phyloP scores from a whole-genome alignment of 2,888 invertebrate species.

The Neuroscelio doddi region DNA sequence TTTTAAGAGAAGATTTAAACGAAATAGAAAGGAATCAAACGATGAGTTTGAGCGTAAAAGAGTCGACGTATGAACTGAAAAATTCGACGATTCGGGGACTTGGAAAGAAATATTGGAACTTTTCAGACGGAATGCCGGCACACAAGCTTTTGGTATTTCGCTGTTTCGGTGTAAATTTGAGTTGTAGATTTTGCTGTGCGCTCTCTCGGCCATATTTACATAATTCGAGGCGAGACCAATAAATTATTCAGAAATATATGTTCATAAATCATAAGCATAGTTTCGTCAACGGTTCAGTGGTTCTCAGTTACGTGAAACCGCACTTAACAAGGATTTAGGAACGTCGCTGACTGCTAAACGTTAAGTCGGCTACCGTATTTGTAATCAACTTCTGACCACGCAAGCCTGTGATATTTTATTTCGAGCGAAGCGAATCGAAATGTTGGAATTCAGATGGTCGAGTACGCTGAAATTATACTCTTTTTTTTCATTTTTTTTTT shows the following conservation, averaged over 20 bases:
- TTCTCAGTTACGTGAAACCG: constrained; percentile 14
- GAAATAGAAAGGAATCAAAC: constrained; percentile 5
- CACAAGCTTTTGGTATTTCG: constrained; percentile 40
- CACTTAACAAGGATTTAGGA: constrained; percentile 4
- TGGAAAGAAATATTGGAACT: constrained; percentile 34
- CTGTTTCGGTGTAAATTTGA: constrained; percentile 47
- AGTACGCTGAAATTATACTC: not conserved
- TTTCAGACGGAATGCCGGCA: constrained; percentile 19
- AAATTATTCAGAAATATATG: constrained; percentile 46
- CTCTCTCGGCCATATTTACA: constrained; percentile 38
- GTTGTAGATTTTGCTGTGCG: constrained; percentile 37
- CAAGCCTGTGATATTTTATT: constrained; percentile 6
- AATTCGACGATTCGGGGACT: constrained; percentile 19
- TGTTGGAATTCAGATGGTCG: constrained; percentile 1
- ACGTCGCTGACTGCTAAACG: constrained; percentile 3
- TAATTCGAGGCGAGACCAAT: constrained; percentile 46
- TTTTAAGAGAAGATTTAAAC: not conserved
- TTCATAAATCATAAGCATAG: constrained; percentile 43
- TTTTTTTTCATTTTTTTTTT: not conserved
- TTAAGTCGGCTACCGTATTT: constrained; percentile 9
- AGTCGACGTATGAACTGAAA: constrained; percentile 29
- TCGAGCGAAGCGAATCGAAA: constrained; percentile 4
- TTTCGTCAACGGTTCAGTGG: constrained; percentile 43
- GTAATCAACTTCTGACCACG: constrained; percentile 11
- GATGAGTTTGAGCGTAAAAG: constrained; percentile 39